phyloP scores from a whole-genome alignment of 2,888 invertebrate species.

The Autographa pulchrina region DNA sequence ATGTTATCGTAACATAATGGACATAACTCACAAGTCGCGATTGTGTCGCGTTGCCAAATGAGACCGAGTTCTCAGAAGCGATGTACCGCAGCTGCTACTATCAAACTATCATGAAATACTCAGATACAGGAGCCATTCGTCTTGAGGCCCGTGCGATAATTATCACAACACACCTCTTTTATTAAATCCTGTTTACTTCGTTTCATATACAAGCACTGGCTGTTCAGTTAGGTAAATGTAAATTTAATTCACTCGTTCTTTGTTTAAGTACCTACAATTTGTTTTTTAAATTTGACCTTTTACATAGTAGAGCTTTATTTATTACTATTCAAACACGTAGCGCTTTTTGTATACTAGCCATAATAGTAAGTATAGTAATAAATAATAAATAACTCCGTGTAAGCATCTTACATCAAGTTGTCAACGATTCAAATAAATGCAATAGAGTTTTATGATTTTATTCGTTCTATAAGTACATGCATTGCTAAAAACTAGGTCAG shows the following conservation, averaged over 20 bases:
- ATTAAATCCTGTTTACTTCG: neutral
- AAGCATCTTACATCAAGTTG: neutral
- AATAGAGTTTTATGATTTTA: neutral
- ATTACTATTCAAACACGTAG: too few species aligned
- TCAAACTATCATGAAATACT: conserved; percentile 42
- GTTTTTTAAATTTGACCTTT: too few species aligned
- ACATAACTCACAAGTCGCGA: conserved; percentile 38
- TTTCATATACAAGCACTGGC: neutral
- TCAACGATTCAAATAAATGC: neutral
- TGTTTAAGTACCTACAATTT: too few species aligned
- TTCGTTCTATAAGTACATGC: neutral
- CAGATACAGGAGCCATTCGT: conserved; percentile 21
- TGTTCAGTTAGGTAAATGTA: neutral
- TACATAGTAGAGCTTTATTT: too few species aligned
- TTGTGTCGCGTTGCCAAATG: conserved; percentile 55
- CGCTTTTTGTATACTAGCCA: too few species aligned
- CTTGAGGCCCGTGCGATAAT: conserved; percentile 17
- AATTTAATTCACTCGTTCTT: neutral
- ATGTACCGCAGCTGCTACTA: conserved; percentile 52
- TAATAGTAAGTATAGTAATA: too few species aligned
- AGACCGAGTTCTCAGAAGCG: conserved; percentile 56
- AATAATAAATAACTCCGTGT: too few species aligned
- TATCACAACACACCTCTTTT: conserved; percentile 13
- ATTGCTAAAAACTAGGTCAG: neutral
- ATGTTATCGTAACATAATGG: conserved; percentile 43